phyloP scores from a whole-genome alignment of 2,888 invertebrate genomes.

The Pristionchus maxplancki region DNA sequence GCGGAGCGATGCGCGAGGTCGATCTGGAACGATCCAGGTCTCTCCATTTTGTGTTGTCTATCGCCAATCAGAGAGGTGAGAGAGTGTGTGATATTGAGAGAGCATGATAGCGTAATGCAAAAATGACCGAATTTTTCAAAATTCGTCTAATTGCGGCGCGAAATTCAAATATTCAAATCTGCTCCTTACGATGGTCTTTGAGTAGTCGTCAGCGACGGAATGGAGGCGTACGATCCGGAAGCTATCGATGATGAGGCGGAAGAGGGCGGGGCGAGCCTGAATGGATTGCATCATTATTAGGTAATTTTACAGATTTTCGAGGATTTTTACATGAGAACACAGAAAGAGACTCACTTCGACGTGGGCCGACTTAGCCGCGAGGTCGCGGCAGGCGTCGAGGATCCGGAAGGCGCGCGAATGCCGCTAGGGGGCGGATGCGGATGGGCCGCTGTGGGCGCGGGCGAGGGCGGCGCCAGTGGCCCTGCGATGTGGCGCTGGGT shows the following conservation, averaged over 20 bases:
- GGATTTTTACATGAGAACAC: not conserved
- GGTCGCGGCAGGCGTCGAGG: not conserved
- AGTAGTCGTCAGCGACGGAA: no score
- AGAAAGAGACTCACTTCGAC: not conserved
- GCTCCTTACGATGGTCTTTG: not conserved
- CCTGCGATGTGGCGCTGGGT: not conserved
- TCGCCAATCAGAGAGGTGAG: no score
- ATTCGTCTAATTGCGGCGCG: no score
- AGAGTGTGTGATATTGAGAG: no score
- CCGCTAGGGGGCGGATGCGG: slow-evolving; percentile 4
- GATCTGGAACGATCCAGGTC: not conserved
- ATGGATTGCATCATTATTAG: not conserved
- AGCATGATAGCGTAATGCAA: no score
- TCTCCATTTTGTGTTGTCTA: no score
- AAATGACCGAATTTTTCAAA: no score
- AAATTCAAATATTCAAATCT: no score
- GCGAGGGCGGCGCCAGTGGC: slow-evolving; percentile 12
- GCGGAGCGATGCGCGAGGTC: not conserved
- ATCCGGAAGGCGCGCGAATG: not conserved
- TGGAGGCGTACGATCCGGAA: not conserved
- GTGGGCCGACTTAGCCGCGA: not conserved
- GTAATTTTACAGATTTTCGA: not conserved
- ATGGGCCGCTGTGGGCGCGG: slow-evolving; percentile 11
- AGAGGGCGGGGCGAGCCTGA: not conserved
- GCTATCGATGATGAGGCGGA: not conserved